phyloP scores from a whole-genome alignment of 2,797 vertebrate genomes.

The Sebastes itinus region DNA sequence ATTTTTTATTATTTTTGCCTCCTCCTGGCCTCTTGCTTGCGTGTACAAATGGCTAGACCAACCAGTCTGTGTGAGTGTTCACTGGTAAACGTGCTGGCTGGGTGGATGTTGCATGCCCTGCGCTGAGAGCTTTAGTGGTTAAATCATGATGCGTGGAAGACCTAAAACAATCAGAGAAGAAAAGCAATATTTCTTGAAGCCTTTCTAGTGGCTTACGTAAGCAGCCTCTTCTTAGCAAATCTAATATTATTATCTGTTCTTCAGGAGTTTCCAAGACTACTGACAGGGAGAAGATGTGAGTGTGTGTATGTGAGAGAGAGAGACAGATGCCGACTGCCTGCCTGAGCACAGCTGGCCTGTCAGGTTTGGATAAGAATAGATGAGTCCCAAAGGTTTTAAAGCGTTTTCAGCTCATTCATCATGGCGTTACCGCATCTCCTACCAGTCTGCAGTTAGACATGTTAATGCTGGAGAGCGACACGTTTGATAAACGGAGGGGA shows the following conservation, averaged over 20 bases:
- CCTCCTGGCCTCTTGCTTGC: conserved; percentile 50
- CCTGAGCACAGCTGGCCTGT: conserved; percentile 40
- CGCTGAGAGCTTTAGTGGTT: conserved; percentile 55
- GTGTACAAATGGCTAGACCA: conserved; percentile 52
- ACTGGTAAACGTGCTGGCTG: conserved; percentile 44
- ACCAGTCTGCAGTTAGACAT: conserved; percentile 27
- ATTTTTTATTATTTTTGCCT: conserved; percentile 27
- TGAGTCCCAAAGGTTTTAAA: conserved; percentile 39
- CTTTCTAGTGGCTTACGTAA: conserved; percentile 46
- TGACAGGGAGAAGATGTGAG: conserved; percentile 24
- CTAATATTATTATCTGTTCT: conserved; percentile 54
- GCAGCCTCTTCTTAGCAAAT: conserved; percentile 51
- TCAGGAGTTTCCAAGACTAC: conserved; percentile 48
- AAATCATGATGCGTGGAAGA: conserved; percentile 36
- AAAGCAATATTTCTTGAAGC: conserved; percentile 63
- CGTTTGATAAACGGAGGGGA: conserved; percentile 13
- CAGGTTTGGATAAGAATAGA: conserved; percentile 35
- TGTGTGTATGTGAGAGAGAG: background rate
- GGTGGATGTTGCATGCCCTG: conserved; percentile 65
- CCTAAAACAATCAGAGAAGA: conserved; percentile 49
- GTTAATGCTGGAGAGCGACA: conserved; percentile 2
- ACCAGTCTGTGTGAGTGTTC: conserved; percentile 38
- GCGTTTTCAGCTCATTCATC: conserved; percentile 37
- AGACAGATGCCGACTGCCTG: conserved; percentile 18
- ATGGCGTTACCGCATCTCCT: conserved; percentile 7